Conservation (phyloP, 2,888 invertebrate genomes). For the Anorthoa munda region DNA sequence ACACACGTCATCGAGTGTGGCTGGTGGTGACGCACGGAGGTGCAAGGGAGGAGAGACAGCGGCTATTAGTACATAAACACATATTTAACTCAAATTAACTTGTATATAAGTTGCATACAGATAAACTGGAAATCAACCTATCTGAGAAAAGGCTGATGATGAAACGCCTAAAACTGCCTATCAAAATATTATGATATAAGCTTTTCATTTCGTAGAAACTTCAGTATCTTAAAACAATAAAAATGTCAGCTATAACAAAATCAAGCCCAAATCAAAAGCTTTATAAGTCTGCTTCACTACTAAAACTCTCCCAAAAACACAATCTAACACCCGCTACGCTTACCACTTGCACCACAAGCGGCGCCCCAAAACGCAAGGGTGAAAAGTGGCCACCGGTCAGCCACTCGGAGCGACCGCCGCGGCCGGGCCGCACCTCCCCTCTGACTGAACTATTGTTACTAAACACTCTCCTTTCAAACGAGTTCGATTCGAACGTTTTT, state of each 20-base stretch:
- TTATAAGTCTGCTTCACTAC: too few species aligned
- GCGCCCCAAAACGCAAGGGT: slow-evolving; percentile 63
- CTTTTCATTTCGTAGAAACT: background rate
- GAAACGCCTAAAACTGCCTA: too few species aligned
- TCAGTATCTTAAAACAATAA: too few species aligned
- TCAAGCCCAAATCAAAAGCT: too few species aligned
- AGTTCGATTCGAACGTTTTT: slow-evolving; percentile 20
- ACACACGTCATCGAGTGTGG: slow-evolving; percentile 57
- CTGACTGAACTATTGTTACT: slow-evolving; percentile 32
- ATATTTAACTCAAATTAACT: too few species aligned
- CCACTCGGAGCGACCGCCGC: slow-evolving; percentile 61
- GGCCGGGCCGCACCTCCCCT: slow-evolving; percentile 53
- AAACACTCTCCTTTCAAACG: slow-evolving; percentile 33
- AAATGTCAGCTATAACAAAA: too few species aligned
- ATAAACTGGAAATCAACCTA: too few species aligned
- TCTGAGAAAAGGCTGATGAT: too few species aligned
- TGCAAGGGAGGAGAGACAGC: slow-evolving; percentile 22
- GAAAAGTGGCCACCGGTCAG: slow-evolving; percentile 61
- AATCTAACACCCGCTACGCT: slow-evolving; percentile 26
- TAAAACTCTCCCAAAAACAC: background rate
- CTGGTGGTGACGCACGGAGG: slow-evolving; percentile 47
- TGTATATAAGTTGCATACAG: too few species aligned
- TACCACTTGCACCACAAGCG: background rate
- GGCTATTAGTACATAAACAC: too few species aligned
- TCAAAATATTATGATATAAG: background rate